Evolutionary conservation across 2,797 vertebrate species (phyloP).

Genomic region (Anomalospiza imberbis): DNA sequence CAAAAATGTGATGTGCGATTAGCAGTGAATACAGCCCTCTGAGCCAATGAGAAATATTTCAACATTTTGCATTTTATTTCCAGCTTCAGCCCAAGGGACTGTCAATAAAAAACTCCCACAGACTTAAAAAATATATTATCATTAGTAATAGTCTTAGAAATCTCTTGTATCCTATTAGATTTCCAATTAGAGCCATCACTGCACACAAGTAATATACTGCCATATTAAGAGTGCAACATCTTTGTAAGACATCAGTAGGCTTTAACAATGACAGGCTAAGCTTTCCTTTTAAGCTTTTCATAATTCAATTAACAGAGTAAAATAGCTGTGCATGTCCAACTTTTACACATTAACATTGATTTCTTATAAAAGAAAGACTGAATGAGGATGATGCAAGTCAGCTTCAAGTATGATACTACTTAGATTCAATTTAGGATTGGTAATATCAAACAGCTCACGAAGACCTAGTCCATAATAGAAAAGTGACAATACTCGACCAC

Average conservation of each 20-base stretch:
- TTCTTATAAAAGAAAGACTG: constrained; percentile 19
- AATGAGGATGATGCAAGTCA: neutral
- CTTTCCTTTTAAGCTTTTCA: constrained; percentile 1
- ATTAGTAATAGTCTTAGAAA: constrained; percentile 14
- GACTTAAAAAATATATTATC: constrained; percentile 16
- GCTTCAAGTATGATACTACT: neutral
- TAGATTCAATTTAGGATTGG: neutral
- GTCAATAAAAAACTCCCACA: constrained; percentile 17
- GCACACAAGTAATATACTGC: neutral
- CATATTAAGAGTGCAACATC: neutral
- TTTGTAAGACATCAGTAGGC: neutral
- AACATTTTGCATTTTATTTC: constrained; percentile 1
- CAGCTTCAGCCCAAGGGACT: neutral
- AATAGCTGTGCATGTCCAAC: neutral
- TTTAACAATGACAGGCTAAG: neutral
- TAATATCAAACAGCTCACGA: neutral
- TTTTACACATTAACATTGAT: constrained; percentile 21
- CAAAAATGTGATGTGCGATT: neutral
- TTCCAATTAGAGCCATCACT: constrained; percentile 27
- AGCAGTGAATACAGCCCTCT: neutral
- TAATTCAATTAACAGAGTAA: constrained; percentile 29
- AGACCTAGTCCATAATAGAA: neutral
- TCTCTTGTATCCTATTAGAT: neutral
- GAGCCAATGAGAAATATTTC: neutral
- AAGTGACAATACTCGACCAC: neutral